phyloP scores from a whole-genome alignment of 2,113 vertebrate species.

The Clarias macrocephalus region DNA sequence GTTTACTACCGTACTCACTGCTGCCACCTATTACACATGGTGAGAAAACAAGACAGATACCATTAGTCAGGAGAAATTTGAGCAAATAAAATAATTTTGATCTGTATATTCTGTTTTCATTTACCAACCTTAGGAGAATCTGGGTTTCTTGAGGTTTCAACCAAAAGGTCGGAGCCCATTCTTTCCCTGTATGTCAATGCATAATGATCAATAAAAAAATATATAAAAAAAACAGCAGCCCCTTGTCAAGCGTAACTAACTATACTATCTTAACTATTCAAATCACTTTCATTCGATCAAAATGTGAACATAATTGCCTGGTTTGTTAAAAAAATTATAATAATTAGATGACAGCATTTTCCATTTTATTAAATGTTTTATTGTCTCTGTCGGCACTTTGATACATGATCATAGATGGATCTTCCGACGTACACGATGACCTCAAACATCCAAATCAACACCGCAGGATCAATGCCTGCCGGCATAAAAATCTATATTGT shows the following conservation, averaged over 20 bases:
- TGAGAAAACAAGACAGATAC: neutral
- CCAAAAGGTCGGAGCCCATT: slow-evolving; percentile 90
- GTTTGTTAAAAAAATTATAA: too few relatives aligned
- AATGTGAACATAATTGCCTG: neutral
- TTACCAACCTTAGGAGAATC: slow-evolving; percentile 86
- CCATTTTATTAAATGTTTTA: neutral
- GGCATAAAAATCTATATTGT: neutral
- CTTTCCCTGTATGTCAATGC: slow-evolving; percentile 77
- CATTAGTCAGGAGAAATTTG: neutral
- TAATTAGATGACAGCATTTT: too few relatives aligned
- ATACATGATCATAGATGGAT: neutral
- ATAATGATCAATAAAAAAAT: neutral
- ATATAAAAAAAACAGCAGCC: neutral
- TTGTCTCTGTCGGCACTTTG: neutral
- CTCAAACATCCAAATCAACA: neutral
- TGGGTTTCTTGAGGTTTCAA: slow-evolving; percentile 90
- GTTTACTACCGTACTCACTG: slow-evolving; percentile 92
- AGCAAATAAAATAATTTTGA: slow-evolving; percentile 25
- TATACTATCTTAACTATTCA: neutral
- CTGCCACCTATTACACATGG: slow-evolving; percentile 79
- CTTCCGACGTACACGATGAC: neutral
- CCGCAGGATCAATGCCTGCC: neutral
- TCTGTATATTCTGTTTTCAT: slow-evolving; percentile 21
- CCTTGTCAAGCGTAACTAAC: neutral
- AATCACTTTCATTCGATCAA: neutral